Base-by-base conservation (phyloP, 1,140 invertebrate genomes). In the Holotrichia oblita region DNA sequence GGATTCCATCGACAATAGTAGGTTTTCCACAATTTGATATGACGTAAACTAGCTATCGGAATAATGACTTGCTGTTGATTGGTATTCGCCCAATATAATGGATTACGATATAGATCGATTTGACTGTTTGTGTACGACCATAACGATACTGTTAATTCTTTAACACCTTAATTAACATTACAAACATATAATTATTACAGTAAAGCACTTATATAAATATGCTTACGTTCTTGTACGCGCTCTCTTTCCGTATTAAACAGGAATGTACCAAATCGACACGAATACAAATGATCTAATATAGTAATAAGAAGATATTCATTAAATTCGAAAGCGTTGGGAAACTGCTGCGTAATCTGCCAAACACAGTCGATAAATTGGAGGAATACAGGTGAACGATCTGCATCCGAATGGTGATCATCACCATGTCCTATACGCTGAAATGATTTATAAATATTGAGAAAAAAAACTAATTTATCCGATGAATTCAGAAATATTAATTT, bases 331-430 rank as follows among this genome's bases (percentile, higher is more conserved):
- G 98, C 97, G 85, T 97, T 97, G 0, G 95, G 97, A 88, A 98
- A 99, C 89, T 99, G 95, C 81, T 93, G 91, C 61, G 92, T 94
- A 55, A 97, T 91, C 89, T 99, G 99, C 97, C 98, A 99, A 0
- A 99, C 97, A 86, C 98, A 98, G 86, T 99, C 99, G 80, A 99
- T 94, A 87, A 99, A 99, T 86, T 99, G 99, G 4, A 99, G 89
- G 87, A 99, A 99, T 9, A 99, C 96, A 0, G 99, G 99, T 0
- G 98, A 99, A 42, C 98, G 90, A 87, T 99, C 98, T 3, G 97
- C 96, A 89, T 99, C 98, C 6, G 96, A 96, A 87, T 98, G 97
- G 81, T 97, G 94, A 85, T 99, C 97, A 88, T 99, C 98, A 3
- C 98, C 98, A 87, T 99, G 98, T 0, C 98, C 98, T 82, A 99